Percentiles rank a stretch among this genome's conserved stretches.
Evolutionary conservation across 92 coral and sea anemone genomes (phyloP).

Genomic region (Heliopora coerulea): DNA sequence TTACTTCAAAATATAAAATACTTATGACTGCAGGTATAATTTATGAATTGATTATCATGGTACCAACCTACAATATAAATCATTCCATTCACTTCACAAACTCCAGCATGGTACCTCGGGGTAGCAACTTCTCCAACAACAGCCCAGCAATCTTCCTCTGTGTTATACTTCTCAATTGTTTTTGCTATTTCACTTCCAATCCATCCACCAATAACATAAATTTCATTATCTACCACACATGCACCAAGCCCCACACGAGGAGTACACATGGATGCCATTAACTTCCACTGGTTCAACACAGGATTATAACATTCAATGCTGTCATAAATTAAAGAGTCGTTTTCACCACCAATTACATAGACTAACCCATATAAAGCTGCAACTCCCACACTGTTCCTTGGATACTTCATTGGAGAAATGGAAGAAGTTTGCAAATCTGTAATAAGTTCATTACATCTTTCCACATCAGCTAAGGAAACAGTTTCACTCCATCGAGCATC

Average conservation of each 20-base stretch:
- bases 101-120: constrained; percentile 81
- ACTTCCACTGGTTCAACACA: constrained; percentile 67
- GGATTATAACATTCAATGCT: constrained; percentile 89
- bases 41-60: no score
- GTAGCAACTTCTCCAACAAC: constrained; percentile 79
- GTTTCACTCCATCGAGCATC: constrained; percentile 89
- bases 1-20: no score
- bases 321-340: constrained; percentile 90
- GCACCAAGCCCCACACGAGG: constrained; percentile 90
- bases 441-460: constrained; percentile 73
- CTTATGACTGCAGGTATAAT: no score
- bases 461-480: constrained; percentile 69
- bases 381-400: constrained; percentile 78
- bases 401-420: constrained; percentile 62
- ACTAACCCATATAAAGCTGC: constrained; percentile 68
- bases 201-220: constrained; percentile 98
- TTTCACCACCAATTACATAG: constrained; percentile 92
- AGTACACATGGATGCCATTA: constrained; percentile 63
- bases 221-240: constrained; percentile 79
- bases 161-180: constrained; percentile 81
- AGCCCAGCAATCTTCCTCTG: constrained; percentile 74
- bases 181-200: constrained; percentile 89
- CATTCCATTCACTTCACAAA: constrained; percentile 72
- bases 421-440: constrained; percentile 62
- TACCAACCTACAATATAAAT: constrained; percentile 78